These are phyloP conservation scores for Stomatorhinus ivindoensis DNA, from an alignment of 2,113 vertebrate genomes.

Conservation along the genomic window DNA sequence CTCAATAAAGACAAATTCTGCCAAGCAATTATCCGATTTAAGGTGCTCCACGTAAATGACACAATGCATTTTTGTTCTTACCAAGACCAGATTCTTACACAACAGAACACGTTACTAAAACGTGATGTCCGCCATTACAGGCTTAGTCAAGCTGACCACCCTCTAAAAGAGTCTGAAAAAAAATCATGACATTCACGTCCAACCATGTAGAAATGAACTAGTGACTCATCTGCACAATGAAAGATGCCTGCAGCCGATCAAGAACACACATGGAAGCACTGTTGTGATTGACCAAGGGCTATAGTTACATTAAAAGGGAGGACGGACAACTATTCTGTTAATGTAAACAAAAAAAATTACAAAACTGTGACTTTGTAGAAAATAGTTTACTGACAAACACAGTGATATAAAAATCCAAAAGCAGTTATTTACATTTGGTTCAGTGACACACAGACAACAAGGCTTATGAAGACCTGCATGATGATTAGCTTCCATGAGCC, in stretches of 20 bases:
- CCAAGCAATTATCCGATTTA: not conserved
- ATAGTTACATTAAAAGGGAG: not conserved
- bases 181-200: not conserved
- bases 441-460: not conserved
- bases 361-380: conserved; percentile 24
- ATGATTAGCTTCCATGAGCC: not conserved
- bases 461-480: not conserved
- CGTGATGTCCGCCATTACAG: not conserved
- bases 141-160: not conserved
- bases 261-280: not conserved
- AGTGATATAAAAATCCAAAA: conserved; percentile 23
- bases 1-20: not conserved
- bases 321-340: not conserved
- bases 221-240: not conserved
- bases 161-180: not conserved
- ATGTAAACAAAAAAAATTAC: not conserved
- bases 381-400: conserved; percentile 32
- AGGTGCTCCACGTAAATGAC: not conserved
- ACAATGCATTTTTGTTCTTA: not conserved
- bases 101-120: not conserved
- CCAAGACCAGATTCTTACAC: not conserved
- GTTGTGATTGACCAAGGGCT: not conserved
- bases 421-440: conserved; percentile 32
- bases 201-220: not conserved
- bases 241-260: not conserved